Conservation (phyloP, 2,113 vertebrate genomes). For the Stigmatopora argus region DNA sequence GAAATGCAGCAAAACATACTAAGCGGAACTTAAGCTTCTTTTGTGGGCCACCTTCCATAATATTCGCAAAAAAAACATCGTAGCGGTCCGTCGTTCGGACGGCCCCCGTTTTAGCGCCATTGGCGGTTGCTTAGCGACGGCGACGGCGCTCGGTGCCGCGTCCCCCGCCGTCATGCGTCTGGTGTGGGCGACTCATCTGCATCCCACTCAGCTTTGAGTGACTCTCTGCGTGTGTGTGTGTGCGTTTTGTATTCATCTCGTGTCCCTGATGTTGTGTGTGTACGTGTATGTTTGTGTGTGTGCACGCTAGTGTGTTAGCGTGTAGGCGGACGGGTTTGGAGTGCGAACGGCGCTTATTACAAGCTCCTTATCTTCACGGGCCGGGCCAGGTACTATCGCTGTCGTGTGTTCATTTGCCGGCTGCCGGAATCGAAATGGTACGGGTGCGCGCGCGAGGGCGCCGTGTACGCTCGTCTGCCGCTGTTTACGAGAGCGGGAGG, state of each 20-base stretch:
- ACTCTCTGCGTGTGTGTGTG: conserved; percentile 35
- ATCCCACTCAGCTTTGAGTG: conserved; percentile 54
- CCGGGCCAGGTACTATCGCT: conserved; percentile 39
- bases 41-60: too few relatives aligned
- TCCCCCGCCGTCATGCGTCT: conserved; percentile 12
- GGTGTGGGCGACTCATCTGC: conserved; percentile 61
- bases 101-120: background rate
- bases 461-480: conserved; percentile 17
- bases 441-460: background rate
- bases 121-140: background rate
- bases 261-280: conserved; percentile 40
- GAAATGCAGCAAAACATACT: too few relatives aligned
- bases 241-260: conserved; percentile 52
- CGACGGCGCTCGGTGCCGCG: background rate
- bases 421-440: conserved; percentile 31
- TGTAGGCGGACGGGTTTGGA: conserved; percentile 37
- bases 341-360: conserved; percentile 49
- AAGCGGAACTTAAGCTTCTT: too few relatives aligned
- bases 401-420: conserved; percentile 43
- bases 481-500: conserved; percentile 20
- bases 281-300: conserved; percentile 18
- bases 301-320: conserved; percentile 8
- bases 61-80: too few relatives aligned
- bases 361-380: conserved; percentile 52
- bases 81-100: too few relatives aligned